Evolutionary conservation across 2,797 vertebrate genomes (phyloP).

Genomic region (Dromococcyx pavoninus): DNA sequence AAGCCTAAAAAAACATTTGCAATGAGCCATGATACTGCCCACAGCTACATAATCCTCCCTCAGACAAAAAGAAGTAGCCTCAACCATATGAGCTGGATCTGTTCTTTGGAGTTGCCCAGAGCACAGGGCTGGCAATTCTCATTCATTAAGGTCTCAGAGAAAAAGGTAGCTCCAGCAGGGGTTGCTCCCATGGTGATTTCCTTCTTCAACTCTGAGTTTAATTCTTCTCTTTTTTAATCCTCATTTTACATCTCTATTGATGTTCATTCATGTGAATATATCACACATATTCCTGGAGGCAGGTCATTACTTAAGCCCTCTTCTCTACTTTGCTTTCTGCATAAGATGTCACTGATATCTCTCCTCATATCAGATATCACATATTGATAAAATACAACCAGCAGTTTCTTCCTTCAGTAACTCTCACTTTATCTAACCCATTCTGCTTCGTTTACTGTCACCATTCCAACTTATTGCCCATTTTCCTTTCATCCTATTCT

Average conservation of each 20-base stretch:
- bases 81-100: background rate
- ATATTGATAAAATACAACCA: background rate
- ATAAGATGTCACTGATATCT: background rate
- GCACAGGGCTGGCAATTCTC: background rate
- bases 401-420: background rate
- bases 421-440: background rate
- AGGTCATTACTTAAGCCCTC: background rate
- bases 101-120: background rate
- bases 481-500: background rate
- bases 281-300: background rate
- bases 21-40: background rate
- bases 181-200: background rate
- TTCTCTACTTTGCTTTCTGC: background rate
- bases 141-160: background rate
- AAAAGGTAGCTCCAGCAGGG: fast-evolving
- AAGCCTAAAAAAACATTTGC: background rate
- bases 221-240: background rate
- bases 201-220: background rate
- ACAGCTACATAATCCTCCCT: background rate
- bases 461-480: background rate
- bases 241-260: background rate
- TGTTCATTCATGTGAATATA: background rate
- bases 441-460: background rate
- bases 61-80: background rate
- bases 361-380: background rate